Evolutionary conservation across 2,797 vertebrate species (phyloP).

Genomic region (Dallia pectoralis): DNA sequence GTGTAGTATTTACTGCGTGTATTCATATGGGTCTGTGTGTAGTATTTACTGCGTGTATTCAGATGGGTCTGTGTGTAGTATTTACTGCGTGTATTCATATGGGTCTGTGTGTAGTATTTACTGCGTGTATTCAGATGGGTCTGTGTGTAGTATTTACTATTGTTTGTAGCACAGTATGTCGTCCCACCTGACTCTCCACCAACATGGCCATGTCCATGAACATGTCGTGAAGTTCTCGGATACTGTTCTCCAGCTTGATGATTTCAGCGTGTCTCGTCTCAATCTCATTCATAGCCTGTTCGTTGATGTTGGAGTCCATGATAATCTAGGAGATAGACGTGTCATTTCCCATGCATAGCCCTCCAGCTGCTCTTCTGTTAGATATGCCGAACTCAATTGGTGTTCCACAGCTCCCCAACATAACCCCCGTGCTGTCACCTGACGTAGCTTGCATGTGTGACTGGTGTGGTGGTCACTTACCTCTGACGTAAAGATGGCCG

Average conservation of each 20-base stretch:
- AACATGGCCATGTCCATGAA: constrained; percentile 96
- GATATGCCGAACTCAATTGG: not conserved
- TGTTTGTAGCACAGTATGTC: too few species aligned
- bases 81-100: too few species aligned
- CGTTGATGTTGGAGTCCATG: constrained; percentile 83
- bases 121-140: too few species aligned
- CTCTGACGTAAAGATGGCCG: constrained; percentile 84
- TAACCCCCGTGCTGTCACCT: not conserved
- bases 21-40: too few species aligned
- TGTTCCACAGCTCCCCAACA: not conserved
- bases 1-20: not conserved
- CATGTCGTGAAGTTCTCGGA: constrained; percentile 84
- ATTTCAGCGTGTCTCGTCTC: constrained; percentile 83
- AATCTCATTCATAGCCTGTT: constrained; percentile 82
- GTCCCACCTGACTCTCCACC: constrained; percentile 87
- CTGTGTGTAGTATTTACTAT: not conserved
- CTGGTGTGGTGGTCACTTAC: constrained; percentile 60
- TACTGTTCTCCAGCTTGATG: constrained; percentile 85
- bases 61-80: too few species aligned
- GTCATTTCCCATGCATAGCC: not conserved
- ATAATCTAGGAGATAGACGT: constrained; percentile 69
- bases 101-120: too few species aligned
- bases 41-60: too few species aligned
- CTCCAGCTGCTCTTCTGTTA: not conserved
- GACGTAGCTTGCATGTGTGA: not conserved